Percentiles rank a stretch among this genome's conserved stretches.
These are phyloP conservation scores for Volucella bombylans DNA, from an alignment of 2,888 invertebrate species.

Conservation along the genomic window DNA sequence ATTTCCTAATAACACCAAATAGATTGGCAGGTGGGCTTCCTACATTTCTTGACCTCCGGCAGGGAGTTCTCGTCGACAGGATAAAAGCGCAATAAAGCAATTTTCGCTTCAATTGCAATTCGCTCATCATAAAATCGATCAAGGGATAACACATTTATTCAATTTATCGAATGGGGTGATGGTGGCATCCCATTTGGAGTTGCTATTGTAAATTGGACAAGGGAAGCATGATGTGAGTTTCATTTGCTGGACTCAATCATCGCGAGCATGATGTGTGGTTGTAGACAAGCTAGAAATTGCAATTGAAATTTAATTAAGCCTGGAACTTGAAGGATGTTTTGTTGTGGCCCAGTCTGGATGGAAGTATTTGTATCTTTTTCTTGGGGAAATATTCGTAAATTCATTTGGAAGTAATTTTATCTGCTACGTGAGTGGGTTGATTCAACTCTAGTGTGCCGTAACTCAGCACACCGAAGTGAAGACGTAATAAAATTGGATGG, in stretches of 20 bases:
- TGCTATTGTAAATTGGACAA: conserved; percentile 23
- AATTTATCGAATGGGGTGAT: conserved; percentile 40
- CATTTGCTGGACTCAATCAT: conserved; percentile 41
- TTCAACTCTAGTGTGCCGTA: no score
- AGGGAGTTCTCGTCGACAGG: neutral
- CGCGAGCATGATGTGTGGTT: conserved; percentile 29
- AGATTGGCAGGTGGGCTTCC: no score
- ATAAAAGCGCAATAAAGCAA: conserved; percentile 54
- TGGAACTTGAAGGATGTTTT: conserved; percentile 31
- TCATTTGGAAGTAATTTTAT: no score
- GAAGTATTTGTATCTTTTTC: conserved; percentile 8
- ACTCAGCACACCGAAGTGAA: no score
- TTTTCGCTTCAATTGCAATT: conserved; percentile 57
- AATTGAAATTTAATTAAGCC: conserved; percentile 66
- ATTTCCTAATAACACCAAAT: conserved; percentile 46
- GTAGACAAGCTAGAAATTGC: conserved; percentile 49
- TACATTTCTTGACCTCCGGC: conserved; percentile 3
- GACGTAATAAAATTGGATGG: no score
- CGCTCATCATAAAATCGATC: conserved; percentile 61
- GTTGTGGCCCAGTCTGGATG: conserved; percentile 33
- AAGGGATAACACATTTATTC: conserved; percentile 68
- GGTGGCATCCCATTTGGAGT: neutral
- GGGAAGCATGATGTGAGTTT: conserved; percentile 29
- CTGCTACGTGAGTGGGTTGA: no score
- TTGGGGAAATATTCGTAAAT: no score